Evolutionary conservation across 2,888 invertebrate species (phyloP).

Genomic region (Subacronicta megacephala): DNA sequence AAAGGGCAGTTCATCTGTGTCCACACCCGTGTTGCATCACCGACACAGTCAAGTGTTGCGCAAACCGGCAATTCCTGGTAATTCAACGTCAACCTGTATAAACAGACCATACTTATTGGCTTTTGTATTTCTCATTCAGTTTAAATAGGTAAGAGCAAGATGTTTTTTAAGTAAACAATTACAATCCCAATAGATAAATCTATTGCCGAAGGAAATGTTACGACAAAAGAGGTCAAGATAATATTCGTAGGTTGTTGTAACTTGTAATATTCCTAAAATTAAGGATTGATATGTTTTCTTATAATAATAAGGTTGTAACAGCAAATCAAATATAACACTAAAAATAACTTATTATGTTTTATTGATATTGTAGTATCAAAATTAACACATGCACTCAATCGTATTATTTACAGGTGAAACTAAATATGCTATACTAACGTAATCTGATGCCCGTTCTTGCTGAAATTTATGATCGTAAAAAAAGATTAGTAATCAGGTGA

Average conservation of each 20-base stretch:
- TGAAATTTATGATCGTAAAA: too few species aligned
- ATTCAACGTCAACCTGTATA: slow-evolving; percentile 74
- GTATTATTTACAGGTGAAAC: too few species aligned
- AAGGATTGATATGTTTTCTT: too few species aligned
- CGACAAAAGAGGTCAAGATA: slow-evolving; percentile 11
- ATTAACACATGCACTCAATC: too few species aligned
- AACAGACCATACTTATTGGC: slow-evolving; percentile 64
- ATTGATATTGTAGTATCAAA: too few species aligned
- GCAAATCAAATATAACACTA: too few species aligned
- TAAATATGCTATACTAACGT: too few species aligned
- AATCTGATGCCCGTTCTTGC: too few species aligned
- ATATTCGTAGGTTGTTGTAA: too few species aligned
- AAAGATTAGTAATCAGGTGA: too few species aligned
- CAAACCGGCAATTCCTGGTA: slow-evolving; percentile 72
- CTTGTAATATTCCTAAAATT: not conserved
- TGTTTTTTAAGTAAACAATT: slow-evolving; percentile 35
- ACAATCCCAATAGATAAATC: slow-evolving; percentile 8
- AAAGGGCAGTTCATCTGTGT: slow-evolving; percentile 73
- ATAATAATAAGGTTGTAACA: too few species aligned
- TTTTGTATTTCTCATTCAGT: slow-evolving; percentile 63
- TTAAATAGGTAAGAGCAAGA: slow-evolving; percentile 33
- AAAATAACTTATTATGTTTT: too few species aligned
- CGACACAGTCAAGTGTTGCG: slow-evolving; percentile 69
- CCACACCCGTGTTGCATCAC: slow-evolving; percentile 76
- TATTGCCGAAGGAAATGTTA: slow-evolving; percentile 6